Conservation (phyloP, 2,113 vertebrate genomes). For the Oreochromis spilurus region DNA sequence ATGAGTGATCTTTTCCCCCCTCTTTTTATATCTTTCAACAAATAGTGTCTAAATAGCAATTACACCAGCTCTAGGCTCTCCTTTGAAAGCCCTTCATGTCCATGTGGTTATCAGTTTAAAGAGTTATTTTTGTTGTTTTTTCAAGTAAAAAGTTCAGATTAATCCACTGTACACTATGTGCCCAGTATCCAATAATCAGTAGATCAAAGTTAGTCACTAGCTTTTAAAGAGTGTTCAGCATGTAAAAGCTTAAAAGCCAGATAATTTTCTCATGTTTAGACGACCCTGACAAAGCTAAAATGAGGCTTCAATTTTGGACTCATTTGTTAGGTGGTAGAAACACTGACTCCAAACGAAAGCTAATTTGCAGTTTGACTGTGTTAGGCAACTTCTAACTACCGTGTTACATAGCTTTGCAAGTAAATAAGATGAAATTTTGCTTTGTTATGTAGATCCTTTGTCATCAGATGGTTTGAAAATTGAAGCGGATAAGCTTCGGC, state of each 20-base stretch:
- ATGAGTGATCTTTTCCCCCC: neutral
- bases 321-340: neutral
- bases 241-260: neutral
- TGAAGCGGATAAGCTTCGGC: neutral
- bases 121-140: neutral
- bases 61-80: neutral
- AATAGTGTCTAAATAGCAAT: neutral
- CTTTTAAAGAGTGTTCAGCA: neutral
- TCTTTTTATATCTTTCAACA: neutral
- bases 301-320: neutral
- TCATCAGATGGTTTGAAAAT: neutral
- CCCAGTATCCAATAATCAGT: neutral
- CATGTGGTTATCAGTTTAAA: neutral
- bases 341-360: neutral
- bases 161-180: neutral
- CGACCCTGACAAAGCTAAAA: neutral
- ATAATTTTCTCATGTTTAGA: neutral
- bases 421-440: neutral
- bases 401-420: neutral
- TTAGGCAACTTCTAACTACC: neutral
- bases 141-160: neutral
- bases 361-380: neutral
- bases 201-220: neutral
- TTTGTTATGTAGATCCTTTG: neutral
- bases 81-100: neutral